Base-by-base conservation (phyloP, 2,113 vertebrate species). In the Rhodinocichla rosea region DNA sequence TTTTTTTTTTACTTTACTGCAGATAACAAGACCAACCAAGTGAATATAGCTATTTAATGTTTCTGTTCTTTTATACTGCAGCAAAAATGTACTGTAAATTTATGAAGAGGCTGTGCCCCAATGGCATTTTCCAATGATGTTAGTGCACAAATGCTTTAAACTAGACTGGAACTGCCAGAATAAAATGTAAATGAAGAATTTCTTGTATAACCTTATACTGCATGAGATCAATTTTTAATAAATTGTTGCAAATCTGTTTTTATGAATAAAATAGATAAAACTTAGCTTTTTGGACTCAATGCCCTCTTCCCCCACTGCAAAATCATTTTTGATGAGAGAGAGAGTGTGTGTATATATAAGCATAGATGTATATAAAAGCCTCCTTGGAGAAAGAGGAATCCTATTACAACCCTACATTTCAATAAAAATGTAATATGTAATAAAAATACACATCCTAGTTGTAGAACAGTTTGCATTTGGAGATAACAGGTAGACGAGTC, bases 221-320 rank as follows among this genome's bases (percentile, higher is more conserved):
- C 98, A 99, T 99, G 98, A 98, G 97, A 98, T 97, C 97, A 95
- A 98, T 98, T 98, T 99, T 99, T 98, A 98, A 98, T 98, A 98
- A 98, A 99, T 98, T 98, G 98, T 99, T 98, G 98, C 98, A 98
- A 98, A 98, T 98, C 97, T 98, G 98, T 98, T 98, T 98, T 99
- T 98, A 98, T 98, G 98, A 99, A 98, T 98, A 99, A 99, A 98
- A 98, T 97, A 96, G 88, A 95, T 88, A 94, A 97, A 98, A 97
- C 59, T 45, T 93, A 96, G 32, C 37, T 69, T 93, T 90, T 91
- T 84, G 78, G 85, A 87, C 70, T 96, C 55, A 32, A 39, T 71
- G 69, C 49, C 68, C 68, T 90, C 59, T 84, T 92, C 28, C 40
- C 30, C 71, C 24, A 40, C 7, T 49, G 42, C 24, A 91, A 91